A percentile compares a stretch with the other conserved stretches of the same genome.
phyloP scores from a whole-genome alignment of 2,113 vertebrate genomes.

The Eptatretus burgeri region DNA sequence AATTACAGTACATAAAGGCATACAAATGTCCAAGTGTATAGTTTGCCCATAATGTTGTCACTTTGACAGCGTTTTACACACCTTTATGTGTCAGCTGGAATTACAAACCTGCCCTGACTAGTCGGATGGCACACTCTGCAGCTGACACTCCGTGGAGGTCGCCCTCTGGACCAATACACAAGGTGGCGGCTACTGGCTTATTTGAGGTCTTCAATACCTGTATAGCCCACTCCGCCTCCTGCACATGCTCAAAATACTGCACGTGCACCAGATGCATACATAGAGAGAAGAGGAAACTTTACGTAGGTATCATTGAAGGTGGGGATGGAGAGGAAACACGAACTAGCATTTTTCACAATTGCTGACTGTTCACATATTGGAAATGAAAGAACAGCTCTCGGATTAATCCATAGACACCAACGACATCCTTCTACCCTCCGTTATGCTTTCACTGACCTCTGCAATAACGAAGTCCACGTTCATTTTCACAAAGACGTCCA shows the following conservation, averaged over 20 bases:
- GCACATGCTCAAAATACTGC: constrained; percentile 90
- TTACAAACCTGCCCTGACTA: constrained; percentile 51
- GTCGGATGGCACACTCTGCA: constrained; percentile 49
- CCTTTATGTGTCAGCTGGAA: neutral
- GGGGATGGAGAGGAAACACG: too few relatives aligned
- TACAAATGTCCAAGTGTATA: too few relatives aligned
- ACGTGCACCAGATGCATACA: constrained; percentile 8
- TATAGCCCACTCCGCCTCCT: constrained; percentile 83
- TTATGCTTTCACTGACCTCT: constrained; percentile 26
- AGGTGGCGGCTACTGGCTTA: constrained; percentile 42
- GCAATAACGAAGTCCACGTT: constrained; percentile 78
- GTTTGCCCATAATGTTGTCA: too few relatives aligned
- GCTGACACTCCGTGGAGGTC: constrained; percentile 46
- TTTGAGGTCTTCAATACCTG: constrained; percentile 44
- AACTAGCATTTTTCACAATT: too few relatives aligned
- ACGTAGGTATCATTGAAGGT: too few relatives aligned
- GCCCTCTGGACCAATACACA: constrained; percentile 76
- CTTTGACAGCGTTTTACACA: too few relatives aligned
- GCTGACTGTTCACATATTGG: too few relatives aligned
- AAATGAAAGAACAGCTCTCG: too few relatives aligned
- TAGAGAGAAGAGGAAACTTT: too few relatives aligned
- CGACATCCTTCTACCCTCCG: too few relatives aligned
- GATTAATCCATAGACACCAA: too few relatives aligned
- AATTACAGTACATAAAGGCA: too few relatives aligned
- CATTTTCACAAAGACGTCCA: constrained; percentile 48